A percentile compares a stretch with the other conserved stretches of the same genome.
Evolutionary conservation across 2,888 invertebrate genomes (phyloP).

Genomic region (Machimus rusticus): DNA sequence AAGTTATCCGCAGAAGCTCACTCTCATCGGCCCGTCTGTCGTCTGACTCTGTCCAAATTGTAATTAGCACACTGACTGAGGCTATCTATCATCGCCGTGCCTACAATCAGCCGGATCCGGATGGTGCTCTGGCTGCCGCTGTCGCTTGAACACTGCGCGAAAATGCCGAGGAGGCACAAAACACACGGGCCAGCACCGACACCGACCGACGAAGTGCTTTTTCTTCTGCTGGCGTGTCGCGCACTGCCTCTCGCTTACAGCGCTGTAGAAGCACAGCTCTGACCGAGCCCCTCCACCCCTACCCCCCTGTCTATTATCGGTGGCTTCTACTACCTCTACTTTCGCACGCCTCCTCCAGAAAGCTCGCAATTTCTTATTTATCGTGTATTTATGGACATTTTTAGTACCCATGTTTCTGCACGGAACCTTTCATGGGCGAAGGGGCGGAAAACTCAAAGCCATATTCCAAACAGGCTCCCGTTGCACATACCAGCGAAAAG

Average conservation of each 20-base stretch:
- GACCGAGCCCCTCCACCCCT: neutral
- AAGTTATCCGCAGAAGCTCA: neutral
- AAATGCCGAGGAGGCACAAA: conserved; percentile 39
- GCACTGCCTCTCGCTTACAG: neutral
- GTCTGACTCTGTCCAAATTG: neutral
- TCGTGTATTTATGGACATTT: conserved; percentile 27
- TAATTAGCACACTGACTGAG: conserved; percentile 35
- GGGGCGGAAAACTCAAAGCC: neutral
- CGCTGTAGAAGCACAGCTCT: neutral
- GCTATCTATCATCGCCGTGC: conserved; percentile 27
- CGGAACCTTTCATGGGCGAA: neutral
- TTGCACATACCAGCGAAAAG: neutral
- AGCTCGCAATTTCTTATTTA: conserved; percentile 32
- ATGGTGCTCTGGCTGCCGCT: conserved; percentile 44
- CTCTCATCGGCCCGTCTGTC: neutral
- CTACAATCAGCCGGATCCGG: conserved; percentile 32
- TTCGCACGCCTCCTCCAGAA: conserved; percentile 1
- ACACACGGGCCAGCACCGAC: neutral
- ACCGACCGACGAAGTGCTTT: conserved; percentile 25
- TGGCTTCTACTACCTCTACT: conserved; percentile 17
- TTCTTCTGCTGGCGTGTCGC: conserved; percentile 10
- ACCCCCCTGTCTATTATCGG: neutral
- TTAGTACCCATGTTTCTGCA: neutral
- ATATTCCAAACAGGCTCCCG: neutral
- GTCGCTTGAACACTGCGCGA: conserved; percentile 45